A percentile compares a stretch with the other conserved stretches of the same genome.
phyloP scores from a whole-genome alignment of 2,888 invertebrate genomes.

The Alloscopus bannaensis region DNA sequence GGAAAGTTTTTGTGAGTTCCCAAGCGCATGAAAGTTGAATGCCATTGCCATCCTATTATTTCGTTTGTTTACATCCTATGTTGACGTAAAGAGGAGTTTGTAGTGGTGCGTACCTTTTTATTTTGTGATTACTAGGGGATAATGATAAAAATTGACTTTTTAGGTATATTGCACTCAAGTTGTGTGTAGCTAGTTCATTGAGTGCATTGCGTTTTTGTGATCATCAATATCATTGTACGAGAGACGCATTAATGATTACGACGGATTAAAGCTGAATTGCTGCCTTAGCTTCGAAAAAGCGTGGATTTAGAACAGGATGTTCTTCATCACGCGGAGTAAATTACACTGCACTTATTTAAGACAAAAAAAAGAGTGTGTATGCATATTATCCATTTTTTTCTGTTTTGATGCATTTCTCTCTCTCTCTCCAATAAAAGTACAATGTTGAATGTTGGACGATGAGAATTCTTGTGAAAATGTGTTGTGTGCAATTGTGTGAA shows the following conservation, averaged over 20 bases:
- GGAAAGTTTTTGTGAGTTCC: background rate
- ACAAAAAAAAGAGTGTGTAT: too few species aligned
- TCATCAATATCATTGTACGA: too few species aligned
- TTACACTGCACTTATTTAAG: constrained; percentile 36
- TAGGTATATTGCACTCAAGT: background rate
- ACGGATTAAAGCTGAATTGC: too few species aligned
- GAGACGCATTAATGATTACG: too few species aligned
- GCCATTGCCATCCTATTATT: too few species aligned
- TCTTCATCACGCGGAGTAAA: constrained; percentile 20
- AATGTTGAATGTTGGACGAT: too few species aligned
- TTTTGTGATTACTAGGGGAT: too few species aligned
- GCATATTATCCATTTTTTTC: too few species aligned
- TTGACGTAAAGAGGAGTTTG: constrained; percentile 23
- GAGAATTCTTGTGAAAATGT: too few species aligned
- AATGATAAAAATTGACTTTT: too few species aligned
- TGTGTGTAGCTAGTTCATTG: constrained; percentile 15
- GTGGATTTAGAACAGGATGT: constrained; percentile 52
- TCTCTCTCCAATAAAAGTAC: background rate
- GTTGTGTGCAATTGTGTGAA: constrained; percentile 42
- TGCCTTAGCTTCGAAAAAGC: constrained; percentile 1
- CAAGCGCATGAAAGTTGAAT: background rate
- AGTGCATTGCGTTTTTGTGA: constrained; percentile 12
- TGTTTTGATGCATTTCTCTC: background rate
- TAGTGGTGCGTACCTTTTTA: constrained; percentile 22
- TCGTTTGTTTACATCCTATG: too few species aligned